Evolutionary conservation across 2,888 invertebrate genomes (phyloP).

Genomic region (Apantesis nais): DNA sequence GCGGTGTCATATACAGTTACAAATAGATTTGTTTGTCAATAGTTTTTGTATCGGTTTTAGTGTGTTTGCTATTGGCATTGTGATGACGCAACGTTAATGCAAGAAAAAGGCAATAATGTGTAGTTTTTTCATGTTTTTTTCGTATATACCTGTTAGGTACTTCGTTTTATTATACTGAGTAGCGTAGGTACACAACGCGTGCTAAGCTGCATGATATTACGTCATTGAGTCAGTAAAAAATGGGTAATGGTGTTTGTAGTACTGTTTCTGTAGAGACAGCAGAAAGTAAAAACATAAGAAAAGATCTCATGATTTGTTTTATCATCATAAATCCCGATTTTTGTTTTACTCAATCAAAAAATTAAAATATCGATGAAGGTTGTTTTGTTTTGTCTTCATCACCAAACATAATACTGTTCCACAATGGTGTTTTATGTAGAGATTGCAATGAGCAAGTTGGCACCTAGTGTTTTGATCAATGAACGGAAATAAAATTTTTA

Average conservation of each 20-base stretch:
- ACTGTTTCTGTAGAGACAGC: neutral
- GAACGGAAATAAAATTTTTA: too few species aligned
- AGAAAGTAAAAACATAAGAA: neutral
- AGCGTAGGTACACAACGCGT: neutral
- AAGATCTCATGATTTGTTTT: too few species aligned
- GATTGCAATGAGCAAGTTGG: too few species aligned
- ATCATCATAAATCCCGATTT: too few species aligned
- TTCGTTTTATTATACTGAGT: neutral
- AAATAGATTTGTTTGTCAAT: neutral
- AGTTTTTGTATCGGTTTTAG: constrained; percentile 11
- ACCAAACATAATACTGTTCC: too few species aligned
- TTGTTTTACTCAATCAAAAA: neutral
- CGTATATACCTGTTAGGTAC: neutral
- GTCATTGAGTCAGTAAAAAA: too few species aligned
- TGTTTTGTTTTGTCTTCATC: neutral
- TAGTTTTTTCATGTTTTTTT: neutral
- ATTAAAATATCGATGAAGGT: neutral
- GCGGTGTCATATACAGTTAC: constrained; percentile 13
- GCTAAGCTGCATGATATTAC: neutral
- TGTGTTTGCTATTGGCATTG: neutral
- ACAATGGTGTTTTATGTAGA: too few species aligned
- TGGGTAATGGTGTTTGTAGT: too few species aligned
- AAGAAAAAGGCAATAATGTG: neutral
- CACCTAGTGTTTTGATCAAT: too few species aligned
- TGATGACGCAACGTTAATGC: neutral